Evolutionary conservation across 2,113 vertebrate genomes (phyloP).

Genomic region (Tretioscincus oriximinensis): DNA sequence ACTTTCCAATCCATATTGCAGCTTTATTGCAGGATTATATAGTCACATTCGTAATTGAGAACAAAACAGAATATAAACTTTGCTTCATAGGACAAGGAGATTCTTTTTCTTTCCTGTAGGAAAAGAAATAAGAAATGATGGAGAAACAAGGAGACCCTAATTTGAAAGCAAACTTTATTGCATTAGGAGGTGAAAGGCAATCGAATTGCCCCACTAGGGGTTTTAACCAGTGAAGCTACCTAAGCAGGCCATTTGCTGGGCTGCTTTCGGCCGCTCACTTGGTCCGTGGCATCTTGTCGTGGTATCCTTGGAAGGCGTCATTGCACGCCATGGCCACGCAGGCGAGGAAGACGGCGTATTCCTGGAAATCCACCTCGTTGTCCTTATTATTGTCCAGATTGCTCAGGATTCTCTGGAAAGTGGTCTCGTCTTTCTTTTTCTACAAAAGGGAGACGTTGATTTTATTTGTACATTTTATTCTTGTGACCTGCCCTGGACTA

Average conservation of each 20-base stretch:
- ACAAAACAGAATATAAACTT: too few species aligned
- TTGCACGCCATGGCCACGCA: slow-evolving; percentile 75
- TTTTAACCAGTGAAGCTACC: too few species aligned
- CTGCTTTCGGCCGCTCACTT: slow-evolving; percentile 50
- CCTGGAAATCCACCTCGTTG: slow-evolving; percentile 74
- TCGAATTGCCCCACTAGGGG: neutral
- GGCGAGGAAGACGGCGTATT: slow-evolving; percentile 71
- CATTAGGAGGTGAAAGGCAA: neutral
- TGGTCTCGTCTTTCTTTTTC: slow-evolving; percentile 61
- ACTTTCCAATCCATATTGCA: slow-evolving; percentile 3
- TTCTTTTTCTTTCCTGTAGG: too few species aligned
- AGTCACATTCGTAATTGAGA: too few species aligned
- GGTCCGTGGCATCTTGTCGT: slow-evolving; percentile 61
- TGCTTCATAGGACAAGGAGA: too few species aligned
- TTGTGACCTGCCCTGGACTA: neutral
- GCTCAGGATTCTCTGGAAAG: slow-evolving; percentile 68
- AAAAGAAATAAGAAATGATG: neutral
- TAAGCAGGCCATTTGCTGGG: neutral
- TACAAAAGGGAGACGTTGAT: neutral
- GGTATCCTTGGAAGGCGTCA: slow-evolving; percentile 68
- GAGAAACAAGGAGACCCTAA: too few species aligned
- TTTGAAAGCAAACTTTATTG: slow-evolving; percentile 20
- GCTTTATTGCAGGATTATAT: neutral
- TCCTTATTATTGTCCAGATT: slow-evolving; percentile 71
- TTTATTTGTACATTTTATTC: neutral